Percentiles rank a stretch among this genome's conserved stretches.
These are phyloP conservation scores for Baronia brevicornis DNA, from an alignment of 2,888 invertebrate species.

Conservation along the genomic window DNA sequence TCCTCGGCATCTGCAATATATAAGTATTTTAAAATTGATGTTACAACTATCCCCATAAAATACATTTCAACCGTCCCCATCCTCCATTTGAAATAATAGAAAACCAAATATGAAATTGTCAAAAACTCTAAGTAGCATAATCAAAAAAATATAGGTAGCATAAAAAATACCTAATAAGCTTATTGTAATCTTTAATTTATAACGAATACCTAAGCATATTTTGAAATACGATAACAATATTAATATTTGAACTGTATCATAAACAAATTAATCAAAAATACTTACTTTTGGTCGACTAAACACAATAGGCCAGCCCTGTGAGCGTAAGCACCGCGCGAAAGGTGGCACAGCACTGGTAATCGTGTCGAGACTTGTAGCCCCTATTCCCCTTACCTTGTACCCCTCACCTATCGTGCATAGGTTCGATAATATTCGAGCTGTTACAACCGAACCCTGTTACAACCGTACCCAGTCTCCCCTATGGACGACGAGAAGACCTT, in stretches of 20 bases:
- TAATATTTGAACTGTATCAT: constrained; percentile 3
- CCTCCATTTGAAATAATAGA: constrained; percentile 4
- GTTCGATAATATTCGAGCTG: constrained; percentile 6
- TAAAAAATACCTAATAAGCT: constrained; percentile 3
- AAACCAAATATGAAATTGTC: no score
- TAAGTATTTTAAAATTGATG: constrained; percentile 4
- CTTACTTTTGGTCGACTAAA: constrained; percentile 10
- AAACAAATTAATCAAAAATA: constrained; percentile 7
- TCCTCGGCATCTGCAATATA: constrained; percentile 17
- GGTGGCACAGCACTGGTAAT: constrained; percentile 13
- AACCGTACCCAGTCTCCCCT: no score
- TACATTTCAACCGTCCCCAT: constrained; percentile 15
- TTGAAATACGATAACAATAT: constrained; percentile 3
- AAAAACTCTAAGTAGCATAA: no score
- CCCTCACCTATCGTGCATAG: constrained; percentile 1
- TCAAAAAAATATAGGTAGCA: constrained; percentile 2
- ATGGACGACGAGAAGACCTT: no score
- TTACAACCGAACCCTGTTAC: constrained; percentile 35
- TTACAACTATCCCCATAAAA: constrained; percentile 16
- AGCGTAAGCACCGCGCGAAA: constrained; percentile 12
- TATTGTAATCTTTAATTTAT: constrained; percentile 3
- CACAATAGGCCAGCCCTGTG: constrained; percentile 11
- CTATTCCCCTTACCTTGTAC: constrained; percentile 17
- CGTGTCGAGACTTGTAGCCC: constrained; percentile 14
- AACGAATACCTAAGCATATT: constrained; percentile 4